Evolutionary conservation across 2,113 vertebrate species (phyloP).

Genomic region (Callipepla squamata): DNA sequence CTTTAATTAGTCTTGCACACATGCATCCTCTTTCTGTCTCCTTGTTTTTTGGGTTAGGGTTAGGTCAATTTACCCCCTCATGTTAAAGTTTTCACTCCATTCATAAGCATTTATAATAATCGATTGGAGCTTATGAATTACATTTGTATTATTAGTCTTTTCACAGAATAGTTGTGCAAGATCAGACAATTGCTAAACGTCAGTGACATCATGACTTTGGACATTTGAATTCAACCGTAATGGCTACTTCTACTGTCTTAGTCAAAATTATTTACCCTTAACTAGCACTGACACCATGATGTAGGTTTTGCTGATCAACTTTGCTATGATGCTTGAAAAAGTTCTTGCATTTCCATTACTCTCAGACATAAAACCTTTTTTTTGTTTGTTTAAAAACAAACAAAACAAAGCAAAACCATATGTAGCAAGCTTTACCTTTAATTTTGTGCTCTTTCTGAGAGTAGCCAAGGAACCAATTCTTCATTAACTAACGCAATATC

Average conservation of each 20-base stretch:
- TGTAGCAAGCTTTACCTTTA: not conserved
- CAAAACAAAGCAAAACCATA: not conserved
- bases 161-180: not conserved
- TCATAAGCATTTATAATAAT: not conserved
- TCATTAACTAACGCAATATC: not conserved
- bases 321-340: not conserved
- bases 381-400: not conserved
- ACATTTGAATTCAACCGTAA: not conserved
- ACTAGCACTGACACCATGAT: not conserved
- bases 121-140: not conserved
- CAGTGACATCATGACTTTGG: not conserved
- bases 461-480: rapidly evolving
- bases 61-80: not conserved
- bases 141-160: not conserved
- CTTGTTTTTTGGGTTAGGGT: not conserved
- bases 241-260: not conserved
- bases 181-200: not conserved
- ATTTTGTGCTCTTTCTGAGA: not conserved
- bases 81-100: not conserved
- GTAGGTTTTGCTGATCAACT: not conserved
- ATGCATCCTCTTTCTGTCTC: not conserved
- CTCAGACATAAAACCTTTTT: not conserved
- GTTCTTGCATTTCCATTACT: not conserved
- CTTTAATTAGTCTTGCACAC: not conserved
- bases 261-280: not conserved